Percentiles rank a stretch among this genome's conserved stretches.
phyloP scores from a whole-genome alignment of 2,113 vertebrate genomes.

The Catagonus wagneri region DNA sequence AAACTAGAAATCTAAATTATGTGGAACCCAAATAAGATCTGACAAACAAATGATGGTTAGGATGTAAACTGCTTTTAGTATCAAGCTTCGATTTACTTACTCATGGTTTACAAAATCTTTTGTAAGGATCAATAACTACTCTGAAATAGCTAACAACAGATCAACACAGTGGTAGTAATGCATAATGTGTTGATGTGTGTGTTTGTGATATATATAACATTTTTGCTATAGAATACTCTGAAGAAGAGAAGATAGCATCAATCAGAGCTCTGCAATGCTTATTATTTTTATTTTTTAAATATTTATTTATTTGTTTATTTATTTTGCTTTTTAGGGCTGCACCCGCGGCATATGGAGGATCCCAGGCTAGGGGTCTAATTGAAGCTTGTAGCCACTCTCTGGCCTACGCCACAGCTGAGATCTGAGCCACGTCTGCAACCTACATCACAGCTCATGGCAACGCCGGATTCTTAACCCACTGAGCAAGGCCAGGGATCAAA shows the following conservation, averaged over 20 bases:
- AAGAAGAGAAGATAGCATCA: neutral
- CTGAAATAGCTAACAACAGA: neutral
- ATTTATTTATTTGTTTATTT: no score
- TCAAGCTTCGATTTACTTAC: constrained; percentile 17
- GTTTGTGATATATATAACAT: neutral
- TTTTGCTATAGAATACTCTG: constrained; percentile 28
- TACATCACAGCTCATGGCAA: no score
- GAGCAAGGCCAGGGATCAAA: no score
- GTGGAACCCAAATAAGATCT: constrained; percentile 35
- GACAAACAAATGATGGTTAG: neutral
- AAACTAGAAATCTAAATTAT: neutral
- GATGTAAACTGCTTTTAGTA: neutral
- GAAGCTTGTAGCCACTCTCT: no score
- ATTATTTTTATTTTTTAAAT: no score
- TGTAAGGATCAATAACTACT: constrained; percentile 16
- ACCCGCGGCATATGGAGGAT: no score
- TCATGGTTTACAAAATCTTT: constrained; percentile 28
- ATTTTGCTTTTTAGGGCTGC: no score
- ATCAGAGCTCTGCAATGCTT: neutral
- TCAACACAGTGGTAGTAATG: neutral
- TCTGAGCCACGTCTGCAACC: no score
- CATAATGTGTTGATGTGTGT: neutral
- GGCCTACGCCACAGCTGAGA: no score
- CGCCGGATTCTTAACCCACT: no score
- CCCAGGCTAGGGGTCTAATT: no score